Conservation (phyloP, 2,888 invertebrate genomes). For the Drosophila seclusa region DNA sequence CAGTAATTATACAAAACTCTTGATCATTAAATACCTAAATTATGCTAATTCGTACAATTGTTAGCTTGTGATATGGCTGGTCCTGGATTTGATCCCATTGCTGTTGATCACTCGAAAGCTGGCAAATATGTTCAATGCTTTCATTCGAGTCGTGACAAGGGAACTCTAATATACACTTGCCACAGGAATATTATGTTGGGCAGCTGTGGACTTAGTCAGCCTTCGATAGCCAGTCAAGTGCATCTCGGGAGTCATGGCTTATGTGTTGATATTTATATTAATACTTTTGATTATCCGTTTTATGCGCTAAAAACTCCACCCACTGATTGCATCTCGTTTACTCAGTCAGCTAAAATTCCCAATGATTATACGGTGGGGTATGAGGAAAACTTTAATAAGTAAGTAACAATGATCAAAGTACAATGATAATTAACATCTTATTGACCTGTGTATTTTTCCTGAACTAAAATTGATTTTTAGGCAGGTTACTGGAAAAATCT, state of each 20-base stretch:
- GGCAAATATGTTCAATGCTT: constrained; percentile 83
- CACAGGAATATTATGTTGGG: constrained; percentile 84
- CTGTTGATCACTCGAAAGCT: constrained; percentile 75
- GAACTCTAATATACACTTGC: constrained; percentile 80
- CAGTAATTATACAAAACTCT: constrained; percentile 59
- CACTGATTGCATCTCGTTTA: constrained; percentile 65
- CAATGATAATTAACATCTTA: neutral
- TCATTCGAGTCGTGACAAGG: constrained; percentile 83
- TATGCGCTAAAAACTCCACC: constrained; percentile 76
- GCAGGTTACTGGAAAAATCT: constrained; percentile 78
- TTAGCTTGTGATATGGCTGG: constrained; percentile 84
- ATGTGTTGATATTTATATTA: constrained; percentile 83
- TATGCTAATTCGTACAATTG: neutral
- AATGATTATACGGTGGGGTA: constrained; percentile 82
- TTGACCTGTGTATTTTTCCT: neutral
- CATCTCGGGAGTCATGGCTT: constrained; percentile 82
- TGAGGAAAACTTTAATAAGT: constrained; percentile 75
- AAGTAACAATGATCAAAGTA: constrained; percentile 12
- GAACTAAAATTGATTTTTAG: constrained; percentile 50
- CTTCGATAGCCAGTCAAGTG: constrained; percentile 78
- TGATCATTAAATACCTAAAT: neutral
- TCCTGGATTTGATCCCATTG: constrained; percentile 82
- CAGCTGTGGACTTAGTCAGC: constrained; percentile 81
- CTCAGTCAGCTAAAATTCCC: constrained; percentile 71
- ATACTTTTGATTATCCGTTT: constrained; percentile 83